These are phyloP conservation scores for Trichogramma pretiosum DNA, from an alignment of 1,140 invertebrate genomes.

Conservation along the genomic window DNA sequence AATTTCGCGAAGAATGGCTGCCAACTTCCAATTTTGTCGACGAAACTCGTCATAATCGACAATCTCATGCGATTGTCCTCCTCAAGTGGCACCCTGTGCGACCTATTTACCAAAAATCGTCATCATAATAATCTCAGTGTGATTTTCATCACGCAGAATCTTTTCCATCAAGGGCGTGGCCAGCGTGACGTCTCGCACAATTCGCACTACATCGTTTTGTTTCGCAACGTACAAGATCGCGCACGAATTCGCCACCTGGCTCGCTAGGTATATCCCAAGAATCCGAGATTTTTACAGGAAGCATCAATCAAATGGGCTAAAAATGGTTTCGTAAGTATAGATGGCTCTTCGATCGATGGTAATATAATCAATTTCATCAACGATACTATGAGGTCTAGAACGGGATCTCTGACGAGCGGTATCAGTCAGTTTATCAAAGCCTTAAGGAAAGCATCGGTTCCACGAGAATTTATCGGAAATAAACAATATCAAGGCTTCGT, in stretches of 20 bases:
- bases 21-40: background rate
- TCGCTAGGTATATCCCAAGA: constrained; percentile 30
- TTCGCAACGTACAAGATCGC: constrained; percentile 32
- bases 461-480: too few species aligned
- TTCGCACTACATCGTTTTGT: background rate
- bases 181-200: background rate
- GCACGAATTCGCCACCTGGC: constrained; percentile 34
- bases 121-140: background rate
- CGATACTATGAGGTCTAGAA: too few species aligned
- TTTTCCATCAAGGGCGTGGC: background rate
- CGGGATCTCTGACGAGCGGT: too few species aligned
- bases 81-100: background rate
- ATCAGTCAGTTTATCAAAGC: too few species aligned
- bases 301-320: too few species aligned
- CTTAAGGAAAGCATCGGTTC: too few species aligned
- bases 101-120: background rate
- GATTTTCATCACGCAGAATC: background rate
- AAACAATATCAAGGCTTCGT: too few species aligned
- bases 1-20: background rate
- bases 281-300: constrained; percentile 20
- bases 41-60: background rate
- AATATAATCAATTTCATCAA: too few species aligned
- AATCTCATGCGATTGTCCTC: background rate
- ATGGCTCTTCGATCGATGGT: too few species aligned
- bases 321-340: too few species aligned